Percentiles rank a stretch among this genome's conserved stretches.
phyloP scores from a whole-genome alignment of 1,140 invertebrate species.

The Caenorhabditis elegans region DNA sequence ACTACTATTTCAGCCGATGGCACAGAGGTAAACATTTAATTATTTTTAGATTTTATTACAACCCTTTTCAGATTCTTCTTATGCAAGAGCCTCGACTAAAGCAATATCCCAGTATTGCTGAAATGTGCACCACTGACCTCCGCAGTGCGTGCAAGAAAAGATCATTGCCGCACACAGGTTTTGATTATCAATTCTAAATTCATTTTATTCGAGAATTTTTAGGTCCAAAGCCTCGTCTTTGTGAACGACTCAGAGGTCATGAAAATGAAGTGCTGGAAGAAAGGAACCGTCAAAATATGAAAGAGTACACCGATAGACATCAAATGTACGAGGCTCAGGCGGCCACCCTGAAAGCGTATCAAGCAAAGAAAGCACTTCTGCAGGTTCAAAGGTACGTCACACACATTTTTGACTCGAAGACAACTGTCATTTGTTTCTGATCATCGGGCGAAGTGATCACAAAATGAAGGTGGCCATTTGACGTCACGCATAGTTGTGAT shows the following conservation, averaged over 20 bases:
- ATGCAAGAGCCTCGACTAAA: conserved; percentile 3
- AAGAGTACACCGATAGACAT: background rate
- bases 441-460: background rate
- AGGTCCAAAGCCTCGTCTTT: background rate
- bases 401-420: background rate
- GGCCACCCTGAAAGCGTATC: background rate
- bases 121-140: background rate
- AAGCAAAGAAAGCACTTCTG: background rate
- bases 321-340: background rate
- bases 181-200: too few species aligned
- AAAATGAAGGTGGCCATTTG: background rate
- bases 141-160: background rate
- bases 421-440: conserved; percentile 16
- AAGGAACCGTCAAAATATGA: background rate
- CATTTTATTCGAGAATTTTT: background rate
- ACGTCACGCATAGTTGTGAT: conserved; percentile 11
- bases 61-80: background rate
- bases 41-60: too few species aligned
- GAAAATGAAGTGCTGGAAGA: background rate
- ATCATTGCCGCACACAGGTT: background rate
- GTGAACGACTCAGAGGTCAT: background rate
- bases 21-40: background rate
- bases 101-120: background rate
- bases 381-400: conserved; percentile 23
- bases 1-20: background rate